Percentiles rank a stretch among this genome's conserved stretches.
These are phyloP conservation scores for Ovis aries DNA, from an alignment of 2,113 vertebrate genomes.

Conservation along the genomic window ARS-UI_Ramb_v3.0 NC_056061.1:21673501-21674000, in stretches of 20 bases:
- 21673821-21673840: background rate
- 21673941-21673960: background rate
- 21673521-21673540: background rate
- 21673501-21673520: background rate
- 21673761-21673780: background rate
- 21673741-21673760: background rate
- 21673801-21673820: background rate
- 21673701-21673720: background rate
- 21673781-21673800: background rate
- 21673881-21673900: background rate
- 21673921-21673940: background rate
- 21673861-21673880: background rate
- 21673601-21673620: background rate
- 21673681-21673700: background rate
- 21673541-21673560: background rate
- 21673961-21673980: background rate
- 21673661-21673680: background rate
- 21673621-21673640: background rate
- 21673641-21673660: background rate
- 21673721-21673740: background rate
- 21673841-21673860: background rate
- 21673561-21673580: background rate
- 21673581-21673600: background rate
- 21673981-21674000: background rate
- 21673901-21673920: background rate